Conservation (phyloP, 2,113 vertebrate genomes). For the Halcyon senegalensis region DNA sequence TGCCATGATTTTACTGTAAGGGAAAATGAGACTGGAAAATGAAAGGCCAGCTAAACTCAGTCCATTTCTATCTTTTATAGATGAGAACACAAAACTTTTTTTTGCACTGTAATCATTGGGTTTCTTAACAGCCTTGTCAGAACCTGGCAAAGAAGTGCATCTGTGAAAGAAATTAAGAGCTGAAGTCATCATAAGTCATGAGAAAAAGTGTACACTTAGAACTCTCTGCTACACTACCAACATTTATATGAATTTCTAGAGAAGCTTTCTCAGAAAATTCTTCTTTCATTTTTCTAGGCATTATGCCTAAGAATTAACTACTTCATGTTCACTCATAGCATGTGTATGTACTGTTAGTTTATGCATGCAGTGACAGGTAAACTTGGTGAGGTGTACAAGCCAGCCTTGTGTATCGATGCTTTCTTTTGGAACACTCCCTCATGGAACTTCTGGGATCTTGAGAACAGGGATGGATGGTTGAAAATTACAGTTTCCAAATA, state of each 20-base stretch:
- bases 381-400: not conserved
- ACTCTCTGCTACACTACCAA: not conserved
- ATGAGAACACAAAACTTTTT: not conserved
- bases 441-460: not conserved
- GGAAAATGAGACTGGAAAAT: not conserved
- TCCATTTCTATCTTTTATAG: not conserved
- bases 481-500: not conserved
- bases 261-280: not conserved
- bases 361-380: not conserved
- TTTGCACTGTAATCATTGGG: not conserved
- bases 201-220: not conserved
- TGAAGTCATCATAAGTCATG: slow-evolving; percentile 1
- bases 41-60: not conserved
- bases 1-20: not conserved
- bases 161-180: not conserved
- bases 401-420: not conserved
- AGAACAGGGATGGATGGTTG: not conserved
- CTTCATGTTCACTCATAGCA: not conserved
- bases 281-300: not conserved
- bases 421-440: not conserved
- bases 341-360: not conserved
- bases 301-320: not conserved
- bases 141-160: not conserved
- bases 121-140: not conserved
- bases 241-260: not conserved